Conservation (phyloP, 2,797 vertebrate species). For the Natrix natrix region DNA sequence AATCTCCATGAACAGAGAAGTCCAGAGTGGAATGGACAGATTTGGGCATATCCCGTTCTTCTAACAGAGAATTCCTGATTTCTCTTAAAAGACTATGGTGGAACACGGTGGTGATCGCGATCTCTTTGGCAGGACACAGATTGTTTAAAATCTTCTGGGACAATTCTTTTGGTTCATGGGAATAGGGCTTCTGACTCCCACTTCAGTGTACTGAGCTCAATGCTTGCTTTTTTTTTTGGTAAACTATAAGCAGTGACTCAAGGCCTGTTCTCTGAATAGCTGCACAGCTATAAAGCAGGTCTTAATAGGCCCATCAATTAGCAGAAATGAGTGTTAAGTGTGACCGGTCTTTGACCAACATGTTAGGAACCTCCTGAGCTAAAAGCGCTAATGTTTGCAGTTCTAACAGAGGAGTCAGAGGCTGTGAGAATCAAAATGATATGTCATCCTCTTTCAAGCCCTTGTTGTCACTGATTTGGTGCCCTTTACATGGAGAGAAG, state of each 20-base stretch:
- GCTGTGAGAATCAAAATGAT: neutral
- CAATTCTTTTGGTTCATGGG: neutral
- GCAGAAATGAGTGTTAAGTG: constrained; percentile 38
- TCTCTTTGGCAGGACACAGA: neutral
- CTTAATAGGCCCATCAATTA: constrained; percentile 39
- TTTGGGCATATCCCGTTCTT: neutral
- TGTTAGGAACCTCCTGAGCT: constrained; percentile 17
- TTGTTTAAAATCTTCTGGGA: neutral
- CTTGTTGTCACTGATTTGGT: neutral
- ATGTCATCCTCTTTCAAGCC: neutral
- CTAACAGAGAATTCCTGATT: neutral
- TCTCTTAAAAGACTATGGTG: neutral
- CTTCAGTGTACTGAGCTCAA: neutral
- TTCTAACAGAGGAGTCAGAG: constrained; percentile 5
- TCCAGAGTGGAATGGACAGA: neutral
- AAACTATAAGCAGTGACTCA: constrained; percentile 9
- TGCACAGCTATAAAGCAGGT: constrained; percentile 22
- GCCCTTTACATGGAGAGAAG: neutral
- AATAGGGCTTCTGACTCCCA: neutral
- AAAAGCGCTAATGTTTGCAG: constrained; percentile 32
- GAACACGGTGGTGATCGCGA: neutral
- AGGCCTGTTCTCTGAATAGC: constrained; percentile 23
- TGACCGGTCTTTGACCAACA: constrained; percentile 33
- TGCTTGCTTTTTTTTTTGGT: neutral
- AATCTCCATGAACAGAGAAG: neutral